Base-by-base conservation (phyloP, 2,797 vertebrate genomes). In the Anguilla obscura region DNA sequence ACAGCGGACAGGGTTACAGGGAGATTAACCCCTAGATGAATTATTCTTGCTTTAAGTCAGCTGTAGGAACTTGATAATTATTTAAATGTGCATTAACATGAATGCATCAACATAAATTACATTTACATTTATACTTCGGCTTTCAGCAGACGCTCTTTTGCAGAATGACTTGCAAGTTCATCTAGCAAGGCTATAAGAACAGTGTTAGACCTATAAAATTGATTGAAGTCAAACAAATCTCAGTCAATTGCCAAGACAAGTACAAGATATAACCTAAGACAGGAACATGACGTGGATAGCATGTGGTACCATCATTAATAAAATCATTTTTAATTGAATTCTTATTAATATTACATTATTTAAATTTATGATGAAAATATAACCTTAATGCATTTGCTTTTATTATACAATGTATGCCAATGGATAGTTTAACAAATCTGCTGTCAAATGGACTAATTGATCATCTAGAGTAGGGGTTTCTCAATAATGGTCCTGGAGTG, bases 171-270 rank as follows among this genome's bases (percentile, higher is more conserved):
- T 69, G 9, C 8, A 69, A n/a, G 6, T 69, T 24, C 63, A 69
- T 27, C 63, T 69, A 27, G n/a, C 63, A 69, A 69, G 8, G 8
- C 9, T 6, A 69, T 5, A 69, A 69, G 5, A 69, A 69, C n/a
- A n/a, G 63, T 69, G n/a, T 69, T 69, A 69, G 63, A 69, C 63
- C 63, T 69, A 27, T 58, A 69, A 69, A 69, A 69, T 27, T 69
- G 63, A 27, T 5, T 60, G 14, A 60, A 60, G 24, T 63, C 18
- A 63, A 21, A 27, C 24, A 69, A 69, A 69, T n/a, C n/a, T 10
- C n/a, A 27, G n/a, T 69, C 63, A 69, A 27, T 10, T 8, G 24
- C 27, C 63, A 69, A 69, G n/a, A 69, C 63, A 69, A n/a, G 63
- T 69, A 6, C 24, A 69, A 69, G n/a, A 69, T 63, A 63, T 63